Percentiles rank a stretch among this genome's conserved stretches.
These are phyloP conservation scores for Paracentrotus lividus DNA, from an alignment of 53 echinoderm and acorn worm species.

Conservation along the genomic window DNA sequence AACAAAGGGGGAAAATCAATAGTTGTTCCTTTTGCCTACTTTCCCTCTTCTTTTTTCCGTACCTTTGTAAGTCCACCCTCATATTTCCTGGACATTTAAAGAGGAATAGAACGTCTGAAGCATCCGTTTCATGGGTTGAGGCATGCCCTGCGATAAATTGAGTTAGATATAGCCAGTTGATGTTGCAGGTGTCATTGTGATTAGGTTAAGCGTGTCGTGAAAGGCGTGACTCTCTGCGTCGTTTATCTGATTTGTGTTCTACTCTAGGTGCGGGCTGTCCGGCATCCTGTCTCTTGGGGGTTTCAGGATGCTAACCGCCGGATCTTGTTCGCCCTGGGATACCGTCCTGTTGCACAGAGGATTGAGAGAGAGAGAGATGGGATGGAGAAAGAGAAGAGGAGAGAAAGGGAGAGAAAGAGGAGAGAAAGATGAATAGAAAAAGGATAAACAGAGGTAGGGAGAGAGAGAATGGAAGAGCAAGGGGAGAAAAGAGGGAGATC, in stretches of 20 bases:
- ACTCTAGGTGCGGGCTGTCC: not conserved
- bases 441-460: not conserved
- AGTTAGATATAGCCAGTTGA: slow-evolving; percentile 21
- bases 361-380: not conserved
- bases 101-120: not conserved
- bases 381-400: not conserved
- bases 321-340: not conserved
- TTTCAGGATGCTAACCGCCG: slow-evolving; percentile 17
- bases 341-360: slow-evolving; percentile 41
- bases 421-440: not conserved
- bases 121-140: not conserved
- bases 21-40: not conserved
- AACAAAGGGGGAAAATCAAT: slow-evolving; percentile 4
- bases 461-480: not conserved
- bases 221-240: slow-evolving; percentile 36
- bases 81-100: not conserved
- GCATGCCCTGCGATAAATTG: slow-evolving; percentile 48
- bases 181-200: slow-evolving; percentile 63
- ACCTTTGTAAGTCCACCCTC: not conserved
- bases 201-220: slow-evolving; percentile 51
- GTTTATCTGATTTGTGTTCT: slow-evolving; percentile 45
- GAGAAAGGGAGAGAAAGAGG: not conserved
- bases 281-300: slow-evolving; percentile 46
- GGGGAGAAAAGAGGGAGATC: not conserved
- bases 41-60: not conserved